Base-by-base conservation (phyloP, 2,888 invertebrate species). In the Lissonota sp. region DNA sequence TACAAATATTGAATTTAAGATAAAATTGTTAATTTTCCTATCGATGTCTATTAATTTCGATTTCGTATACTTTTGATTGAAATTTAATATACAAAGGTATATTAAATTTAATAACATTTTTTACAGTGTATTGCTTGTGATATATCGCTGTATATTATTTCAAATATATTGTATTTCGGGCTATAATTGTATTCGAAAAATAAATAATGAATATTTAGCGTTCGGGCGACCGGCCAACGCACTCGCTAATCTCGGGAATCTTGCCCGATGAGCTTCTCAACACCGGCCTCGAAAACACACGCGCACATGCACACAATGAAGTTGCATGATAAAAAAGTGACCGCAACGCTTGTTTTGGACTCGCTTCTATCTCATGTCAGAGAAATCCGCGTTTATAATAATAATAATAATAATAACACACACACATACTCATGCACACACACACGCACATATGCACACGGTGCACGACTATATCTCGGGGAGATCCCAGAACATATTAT, bases 211-310 rank as follows among this genome's bases (percentile, higher is more conserved):
- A 53, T 4, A 14, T 14, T 14, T 6, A 14, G 12, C 14, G 6
- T 53, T 14, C 53, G n/a, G 53, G 53, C 53, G 14, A 16, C 14
- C 14, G 16, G 53, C 53, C 53, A 53, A 53, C 16, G 44, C 26
- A 44, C 14, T n/a, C 12, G 12, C 51, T 53, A 12, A 53, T 53
- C 14, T 53, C 53, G 53, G 14, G 16, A 53, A 53, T 53, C 14
- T 53, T 7, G 16, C 16, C 6, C 12, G 53, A 16, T 53, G 12
- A 7, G 53, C 53, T 5, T 53, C 53, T 12, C 4, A n/a, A 5
- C 46, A 42, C n/a, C 73, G 64, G 63, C 64, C 64, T 66, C 64
- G 73, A 16, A 26, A 51, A 53, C n/a, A 53, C 6, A 12, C 16
- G 0, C 53, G 2, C 53, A 4, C 53, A 10, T 10, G 44, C 44